Percentiles rank a stretch among this genome's conserved stretches.
Conservation (phyloP, 2,888 invertebrate species). For the Amaurobius ferox region DNA sequence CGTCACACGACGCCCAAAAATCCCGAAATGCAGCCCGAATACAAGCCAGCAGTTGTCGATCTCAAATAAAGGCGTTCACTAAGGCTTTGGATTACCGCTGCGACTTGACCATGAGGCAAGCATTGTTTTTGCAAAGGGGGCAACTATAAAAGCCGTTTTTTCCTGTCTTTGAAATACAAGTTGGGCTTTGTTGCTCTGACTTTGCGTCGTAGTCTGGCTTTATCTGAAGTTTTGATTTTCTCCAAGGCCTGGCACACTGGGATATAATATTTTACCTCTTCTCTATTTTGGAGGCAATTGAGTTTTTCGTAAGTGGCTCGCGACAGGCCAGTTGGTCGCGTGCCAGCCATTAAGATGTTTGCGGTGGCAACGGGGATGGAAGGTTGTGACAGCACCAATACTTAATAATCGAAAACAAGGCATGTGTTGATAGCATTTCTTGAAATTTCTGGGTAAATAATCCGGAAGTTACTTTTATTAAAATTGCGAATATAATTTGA, state of each 20-base stretch:
- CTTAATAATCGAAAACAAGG: too few relatives aligned
- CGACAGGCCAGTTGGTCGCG: constrained; percentile 57
- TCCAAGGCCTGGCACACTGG: constrained; percentile 1
- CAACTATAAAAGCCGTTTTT: constrained; percentile 39
- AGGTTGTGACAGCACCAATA: constrained; percentile 2
- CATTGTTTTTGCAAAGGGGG: constrained; percentile 53
- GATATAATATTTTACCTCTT: constrained; percentile 56
- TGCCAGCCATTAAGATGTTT: constrained; percentile 44
- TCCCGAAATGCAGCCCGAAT: constrained; percentile 42
- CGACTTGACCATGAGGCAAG: constrained; percentile 47
- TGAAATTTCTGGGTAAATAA: neutral
- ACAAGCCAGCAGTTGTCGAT: constrained; percentile 57
- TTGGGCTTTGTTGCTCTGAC: constrained; percentile 36
- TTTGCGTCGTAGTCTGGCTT: neutral
- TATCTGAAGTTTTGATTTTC: constrained; percentile 11
- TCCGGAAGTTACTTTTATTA: too few relatives aligned
- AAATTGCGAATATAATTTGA: neutral
- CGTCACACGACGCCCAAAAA: constrained; percentile 54
- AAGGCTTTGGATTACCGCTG: constrained; percentile 59
- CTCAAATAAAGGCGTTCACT: constrained; percentile 45
- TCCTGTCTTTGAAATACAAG: constrained; percentile 51
- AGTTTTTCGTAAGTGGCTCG: constrained; percentile 39
- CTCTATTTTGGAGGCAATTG: constrained; percentile 71
- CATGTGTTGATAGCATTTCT: too few relatives aligned
- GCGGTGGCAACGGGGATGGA: neutral